Base-by-base conservation (phyloP, 2,888 invertebrate genomes). In the Asteroscopus sphinx region DNA sequence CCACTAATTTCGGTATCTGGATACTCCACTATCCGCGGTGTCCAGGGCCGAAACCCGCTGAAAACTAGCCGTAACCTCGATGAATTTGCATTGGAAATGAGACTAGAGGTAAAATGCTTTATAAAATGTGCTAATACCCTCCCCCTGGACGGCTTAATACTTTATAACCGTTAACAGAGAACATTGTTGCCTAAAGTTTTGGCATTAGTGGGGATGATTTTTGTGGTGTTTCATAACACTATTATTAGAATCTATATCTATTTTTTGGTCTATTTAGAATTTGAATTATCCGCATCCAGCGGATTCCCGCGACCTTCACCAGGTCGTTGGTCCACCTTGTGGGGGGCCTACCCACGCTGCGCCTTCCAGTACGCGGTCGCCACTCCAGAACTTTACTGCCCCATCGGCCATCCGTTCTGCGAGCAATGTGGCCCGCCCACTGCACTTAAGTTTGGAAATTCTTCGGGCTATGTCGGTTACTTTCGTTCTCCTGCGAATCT, bases 81-180 rank as follows among this genome's bases (percentile, higher is more conserved):
- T 76, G 83, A 88, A 87, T 90, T 90, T 89, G 85, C 89, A 90
- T 89, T 79, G 82, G 80, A 85, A 88, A 90, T 89, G 88, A 86
- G 88, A 81, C 76, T 73, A 72, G 72, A 73, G 72, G 76, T 83
- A 80, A 85, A 86, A 81, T 76, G 79, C 80, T 77, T 80, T 85
- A 82, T 83, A 86, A 87, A 88, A 86, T 85, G 82, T 85, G 86
- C 83, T 85, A 86, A 86, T 84, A 78, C 78, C 60, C 61, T 56
- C 69, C 72, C 76, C 62, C 61, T 30, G 59, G 62, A 47, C 53
- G 73, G 72, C 63, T 83, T 81, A 80, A 76, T 81, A 79, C 81
- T 79, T 81, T 79, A 76, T 83, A 69, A 80, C 71, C 71, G 66
- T 77, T 83, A 76, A 82, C 82, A 79, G 77, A 64, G 71, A 66